Base-by-base conservation (phyloP, 2,113 vertebrate species). In the Echinops telfairi region DNA sequence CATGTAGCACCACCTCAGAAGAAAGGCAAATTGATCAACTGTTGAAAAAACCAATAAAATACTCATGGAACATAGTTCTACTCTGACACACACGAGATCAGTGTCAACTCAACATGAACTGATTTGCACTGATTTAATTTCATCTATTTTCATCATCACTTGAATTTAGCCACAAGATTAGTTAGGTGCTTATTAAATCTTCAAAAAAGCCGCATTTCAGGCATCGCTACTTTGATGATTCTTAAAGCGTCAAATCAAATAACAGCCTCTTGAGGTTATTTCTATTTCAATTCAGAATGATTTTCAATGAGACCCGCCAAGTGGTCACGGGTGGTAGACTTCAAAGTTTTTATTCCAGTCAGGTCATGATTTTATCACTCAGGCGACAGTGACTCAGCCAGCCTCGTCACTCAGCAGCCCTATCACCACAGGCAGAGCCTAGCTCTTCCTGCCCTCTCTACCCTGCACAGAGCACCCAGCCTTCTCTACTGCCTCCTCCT, bases 161-260 rank as follows among this genome's bases (percentile, higher is more conserved):
- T 36, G 40, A 33, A 83, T 23, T 89, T 95, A 88, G 29, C 43
- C 38, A 91, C n/a, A 75, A 75, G 58, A 87, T 68, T 78, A 81
- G 3, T 11, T 82, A 71, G 75, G 25, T 15, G 6, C 19, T 86
- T 66, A 62, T 17, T 73, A n/a, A 89, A 73, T 9, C 60, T 92
- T 20, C n/a, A 58, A 60, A 96, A 80, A 40, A 73, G 23, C 22
- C 93, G 20, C 64, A 77, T 87, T 84, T 92, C 16, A 84, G 20
- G 22, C 31, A 88, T 73, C 47, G 29, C 14, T 66, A 8, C 29
- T 83, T 88, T 90, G 64, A 19, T 38, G 53, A n/a, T 33, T 88
- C 71, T 94, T 93, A 43, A 88, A 92, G 60, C 23, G 38, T 84
- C 16, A 84, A 76, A 19, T 66, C 1, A 33, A 83, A 90, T 47